Evolutionary conservation across 1,140 invertebrate species (phyloP), one percentile per base, ranked within the genome.

Genomic region (Leptestheria dahalacensis): DNA sequence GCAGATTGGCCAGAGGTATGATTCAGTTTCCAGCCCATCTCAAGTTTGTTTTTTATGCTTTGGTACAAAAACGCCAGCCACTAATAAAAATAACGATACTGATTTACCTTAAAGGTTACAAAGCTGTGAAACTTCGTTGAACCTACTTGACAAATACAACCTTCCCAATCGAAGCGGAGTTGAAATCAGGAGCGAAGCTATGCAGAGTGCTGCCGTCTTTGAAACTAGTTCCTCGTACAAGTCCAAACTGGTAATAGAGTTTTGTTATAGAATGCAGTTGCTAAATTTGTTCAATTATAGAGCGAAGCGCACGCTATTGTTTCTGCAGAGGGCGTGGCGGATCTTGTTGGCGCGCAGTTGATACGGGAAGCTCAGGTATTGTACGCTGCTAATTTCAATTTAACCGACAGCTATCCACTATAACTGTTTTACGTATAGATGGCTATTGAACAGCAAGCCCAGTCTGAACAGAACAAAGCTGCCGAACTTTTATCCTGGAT

Each of bases 291-390:
- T 41, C 15, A 9, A 9, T 41, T 41, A 41, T 41, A 41, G 6
- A 41, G 33, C n/a, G n/a, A n/a, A n/a, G n/a, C n/a, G n/a, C n/a
- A n/a, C n/a, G n/a, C n/a, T n/a, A n/a, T n/a, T n/a, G n/a, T n/a
- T n/a, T n/a, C n/a, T n/a, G n/a, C 33, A 6, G 33, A 41, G 6
- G 33, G 15, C 6, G 33, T 15, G 33, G 33, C 6, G 6, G 33
- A 41, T 41, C 33, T 87, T 64, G 87, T 89, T 70, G 93, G 93
- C 66, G 92, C 91, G 69, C 81, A 91, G 71, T 90, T 91, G 73
- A 95, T 97, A 68, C 80, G 91, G 64, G 94, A 97, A 78, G 92
- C 93, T 64, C 96, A 96, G 91, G 93, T 97, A 88, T 82, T 70
- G 63, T 26, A 26, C 15, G 6, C 6, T 9, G 6, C 15, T 9